Base-by-base conservation (phyloP, 2,113 vertebrate species). In the Hystrix brachyura region DNA sequence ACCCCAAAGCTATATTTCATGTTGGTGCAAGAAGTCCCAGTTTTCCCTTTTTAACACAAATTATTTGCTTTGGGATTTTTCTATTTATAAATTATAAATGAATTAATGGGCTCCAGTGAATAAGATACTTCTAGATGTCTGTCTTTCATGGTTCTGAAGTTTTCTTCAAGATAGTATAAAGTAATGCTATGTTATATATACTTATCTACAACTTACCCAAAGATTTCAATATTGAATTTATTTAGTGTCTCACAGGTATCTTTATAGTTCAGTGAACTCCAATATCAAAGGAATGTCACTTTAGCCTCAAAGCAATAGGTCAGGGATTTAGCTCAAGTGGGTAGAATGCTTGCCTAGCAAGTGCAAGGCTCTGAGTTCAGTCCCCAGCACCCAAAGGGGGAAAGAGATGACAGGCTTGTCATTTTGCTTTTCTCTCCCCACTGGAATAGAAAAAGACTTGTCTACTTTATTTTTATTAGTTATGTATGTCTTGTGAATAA, bases 381-480 rank as follows among this genome's bases (percentile, higher is more conserved):
- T n/a, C n/a, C n/a, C n/a, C n/a, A n/a, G n/a, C n/a, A n/a, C n/a
- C n/a, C n/a, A n/a, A n/a, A n/a, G n/a, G n/a, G n/a, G n/a, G n/a
- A n/a, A n/a, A n/a, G n/a, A n/a, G n/a, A n/a, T n/a, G 78, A 21
- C 62, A 72, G n/a, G 51, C 32, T 95, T 46, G 13, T 67, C 82
- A 29, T 83, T 97, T 97, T 91, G 55, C 55, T 79, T 91, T 17
- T 38, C 21, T 81, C 17, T 27, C 71, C 7, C 76, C 6, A 27
- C 17, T 43, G 48, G 9, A 74, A 74, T 19, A 89, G 78, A n/a
- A 84, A 92, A 80, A 46, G 57, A 80, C 62, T 32, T 38, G 15
- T 85, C 85, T 55, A 85, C 59, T 84, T n/a, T n/a, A n/a, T 85
- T 69, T 84, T 94, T 97, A 76, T 32, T 69, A 62, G 60, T 82